Percentiles rank a stretch among this genome's conserved stretches.
phyloP scores from a whole-genome alignment of 1,140 invertebrate genomes.

The Camponotus vicinus region DNA sequence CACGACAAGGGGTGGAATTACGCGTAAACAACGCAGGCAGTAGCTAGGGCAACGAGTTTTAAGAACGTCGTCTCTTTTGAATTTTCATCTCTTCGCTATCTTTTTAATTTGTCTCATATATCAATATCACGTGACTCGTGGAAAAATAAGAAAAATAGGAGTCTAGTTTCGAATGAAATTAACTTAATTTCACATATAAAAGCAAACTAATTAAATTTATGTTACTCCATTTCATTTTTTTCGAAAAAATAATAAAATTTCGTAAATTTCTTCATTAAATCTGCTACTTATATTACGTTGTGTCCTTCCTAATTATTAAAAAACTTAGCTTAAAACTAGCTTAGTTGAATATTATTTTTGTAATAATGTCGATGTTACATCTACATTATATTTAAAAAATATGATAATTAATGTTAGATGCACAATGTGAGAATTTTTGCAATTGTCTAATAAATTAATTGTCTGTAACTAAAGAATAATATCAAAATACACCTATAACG shows the following conservation, averaged over 20 bases:
- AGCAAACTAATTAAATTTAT: neutral
- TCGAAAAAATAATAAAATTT: neutral
- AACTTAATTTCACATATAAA: neutral
- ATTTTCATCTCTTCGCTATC: conserved; percentile 51
- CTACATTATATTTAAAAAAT: neutral
- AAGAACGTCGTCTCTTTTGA: conserved; percentile 50
- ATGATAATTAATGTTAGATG: neutral
- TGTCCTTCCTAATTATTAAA: neutral
- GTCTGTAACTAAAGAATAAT: neutral
- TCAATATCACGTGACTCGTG: conserved; percentile 8
- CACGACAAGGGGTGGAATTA: conserved; percentile 69
- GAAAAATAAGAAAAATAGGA: neutral
- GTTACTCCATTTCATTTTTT: neutral
- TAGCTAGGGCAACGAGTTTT: conserved; percentile 72
- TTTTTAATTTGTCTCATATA: conserved; percentile 52
- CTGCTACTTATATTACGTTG: neutral
- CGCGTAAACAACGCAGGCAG: conserved; percentile 68
- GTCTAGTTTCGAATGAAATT: neutral
- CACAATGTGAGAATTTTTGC: neutral
- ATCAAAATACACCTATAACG: neutral
- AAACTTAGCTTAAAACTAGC: too few species aligned
- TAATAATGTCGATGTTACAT: neutral
- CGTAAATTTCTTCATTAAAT: neutral
- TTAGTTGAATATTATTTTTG: neutral
- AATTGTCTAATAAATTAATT: neutral